A percentile compares a stretch with the other conserved stretches of the same genome.
phyloP scores from a whole-genome alignment of 2,888 invertebrate genomes.

The Xestia xanthographa region DNA sequence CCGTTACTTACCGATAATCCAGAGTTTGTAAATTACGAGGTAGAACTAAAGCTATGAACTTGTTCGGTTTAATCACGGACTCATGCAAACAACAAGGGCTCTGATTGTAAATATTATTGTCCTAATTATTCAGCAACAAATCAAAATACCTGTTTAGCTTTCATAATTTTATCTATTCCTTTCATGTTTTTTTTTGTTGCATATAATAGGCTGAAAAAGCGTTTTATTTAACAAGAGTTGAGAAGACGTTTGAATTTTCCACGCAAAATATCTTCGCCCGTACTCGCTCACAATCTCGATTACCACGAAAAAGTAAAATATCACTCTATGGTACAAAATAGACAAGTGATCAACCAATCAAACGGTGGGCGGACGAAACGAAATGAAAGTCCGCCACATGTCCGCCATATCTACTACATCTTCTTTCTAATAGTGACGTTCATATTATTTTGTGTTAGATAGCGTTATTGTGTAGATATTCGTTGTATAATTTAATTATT shows the following conservation, averaged over 20 bases:
- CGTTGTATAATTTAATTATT: conserved; percentile 87
- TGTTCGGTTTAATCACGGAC: neutral
- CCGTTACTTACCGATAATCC: neutral
- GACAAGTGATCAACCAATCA: conserved; percentile 72
- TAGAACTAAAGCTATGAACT: too few species aligned
- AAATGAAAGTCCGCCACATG: conserved; percentile 89
- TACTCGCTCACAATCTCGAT: conserved; percentile 40
- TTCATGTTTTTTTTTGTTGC: neutral
- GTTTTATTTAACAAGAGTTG: neutral
- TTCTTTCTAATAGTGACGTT: conserved; percentile 88
- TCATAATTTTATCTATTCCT: neutral
- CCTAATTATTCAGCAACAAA: neutral
- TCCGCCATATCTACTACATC: conserved; percentile 89
- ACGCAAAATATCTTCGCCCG: conserved; percentile 16
- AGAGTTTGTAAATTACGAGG: neutral
- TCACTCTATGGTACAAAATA: conserved; percentile 68
- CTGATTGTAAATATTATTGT: neutral
- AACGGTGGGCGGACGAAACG: conserved; percentile 77
- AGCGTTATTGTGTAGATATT: conserved; percentile 85
- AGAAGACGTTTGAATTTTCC: conserved; percentile 27
- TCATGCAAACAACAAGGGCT: neutral
- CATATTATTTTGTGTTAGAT: conserved; percentile 87
- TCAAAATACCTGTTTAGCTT: neutral
- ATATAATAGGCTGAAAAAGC: conserved; percentile 1
- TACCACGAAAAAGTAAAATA: conserved; percentile 54